phyloP scores from a whole-genome alignment of 2,113 vertebrate species.

The Aegypius monachus region DNA sequence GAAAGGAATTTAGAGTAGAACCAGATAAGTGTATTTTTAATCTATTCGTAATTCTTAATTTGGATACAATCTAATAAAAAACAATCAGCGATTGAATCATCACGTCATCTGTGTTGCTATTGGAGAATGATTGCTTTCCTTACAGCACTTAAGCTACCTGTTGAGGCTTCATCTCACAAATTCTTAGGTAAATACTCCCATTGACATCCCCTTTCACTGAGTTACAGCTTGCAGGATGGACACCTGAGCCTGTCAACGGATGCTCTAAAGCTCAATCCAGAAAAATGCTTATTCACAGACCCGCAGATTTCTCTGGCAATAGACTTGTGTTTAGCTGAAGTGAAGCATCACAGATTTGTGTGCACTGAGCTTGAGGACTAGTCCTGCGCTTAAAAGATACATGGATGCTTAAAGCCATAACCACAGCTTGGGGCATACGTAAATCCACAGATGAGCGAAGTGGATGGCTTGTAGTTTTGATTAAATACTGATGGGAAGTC shows the following conservation, averaged over 20 bases:
- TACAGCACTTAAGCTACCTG: neutral
- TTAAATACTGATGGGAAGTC: neutral
- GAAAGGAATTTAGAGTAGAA: neutral
- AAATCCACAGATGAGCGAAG: neutral
- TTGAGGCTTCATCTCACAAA: neutral
- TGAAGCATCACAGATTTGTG: neutral
- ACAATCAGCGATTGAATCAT: neutral
- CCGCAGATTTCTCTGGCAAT: rapidly evolving
- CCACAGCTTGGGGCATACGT: neutral
- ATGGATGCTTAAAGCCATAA: neutral
- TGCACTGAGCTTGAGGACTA: neutral
- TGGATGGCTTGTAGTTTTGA: neutral
- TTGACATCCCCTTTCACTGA: neutral
- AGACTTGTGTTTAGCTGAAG: neutral
- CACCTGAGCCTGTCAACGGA: neutral
- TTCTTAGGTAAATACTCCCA: neutral
- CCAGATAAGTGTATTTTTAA: neutral
- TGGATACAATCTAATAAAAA: neutral
- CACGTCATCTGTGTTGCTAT: neutral
- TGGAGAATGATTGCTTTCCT: neutral
- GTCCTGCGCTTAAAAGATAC: neutral
- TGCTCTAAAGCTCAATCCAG: neutral
- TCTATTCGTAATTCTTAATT: neutral
- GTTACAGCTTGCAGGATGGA: neutral
- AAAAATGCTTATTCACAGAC: neutral